phyloP scores from a whole-genome alignment of 1,140 invertebrate genomes.

The Littorina saxatilis region DNA sequence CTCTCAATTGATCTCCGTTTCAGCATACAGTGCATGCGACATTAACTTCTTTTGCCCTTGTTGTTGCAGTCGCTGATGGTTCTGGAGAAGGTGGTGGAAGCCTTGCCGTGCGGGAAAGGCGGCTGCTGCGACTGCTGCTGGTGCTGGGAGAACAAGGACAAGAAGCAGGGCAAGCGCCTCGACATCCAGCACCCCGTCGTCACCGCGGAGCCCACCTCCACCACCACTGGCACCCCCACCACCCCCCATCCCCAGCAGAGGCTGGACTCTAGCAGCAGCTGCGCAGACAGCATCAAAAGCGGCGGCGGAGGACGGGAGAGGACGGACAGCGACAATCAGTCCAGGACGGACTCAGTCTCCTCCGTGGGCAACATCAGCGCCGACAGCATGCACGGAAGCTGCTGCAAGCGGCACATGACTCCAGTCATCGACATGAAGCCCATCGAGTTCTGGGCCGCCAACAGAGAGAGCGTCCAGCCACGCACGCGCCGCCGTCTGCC shows the following conservation, averaged over 20 bases:
- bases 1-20: neutral
- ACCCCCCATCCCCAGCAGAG: constrained; percentile 34
- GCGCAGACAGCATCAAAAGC: constrained; percentile 57
- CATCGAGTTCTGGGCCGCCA: constrained; percentile 77
- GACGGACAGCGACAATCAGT: constrained; percentile 62
- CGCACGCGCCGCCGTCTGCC: constrained; percentile 70
- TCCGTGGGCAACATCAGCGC: constrained; percentile 59
- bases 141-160: constrained; percentile 31
- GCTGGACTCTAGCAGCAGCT: constrained; percentile 66
- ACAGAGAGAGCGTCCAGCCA: constrained; percentile 73
- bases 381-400: constrained; percentile 61
- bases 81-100: constrained; percentile 45
- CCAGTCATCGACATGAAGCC: constrained; percentile 76
- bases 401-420: constrained; percentile 65
- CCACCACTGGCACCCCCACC: too few relatives aligned
- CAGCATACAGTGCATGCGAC: neutral
- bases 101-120: constrained; percentile 40
- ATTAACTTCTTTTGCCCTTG: neutral
- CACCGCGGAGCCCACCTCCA: constrained; percentile 30
- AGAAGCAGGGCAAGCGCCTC: constrained; percentile 31
- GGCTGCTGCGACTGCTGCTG: constrained; percentile 46
- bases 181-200: constrained; percentile 48
- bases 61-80: constrained; percentile 35
- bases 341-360: constrained; percentile 68
- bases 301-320: constrained; percentile 50